A percentile compares a stretch with the other conserved stretches of the same genome.
phyloP scores from a whole-genome alignment of 2,888 invertebrate genomes.

The Aphelenchoides bicaudatus region DNA sequence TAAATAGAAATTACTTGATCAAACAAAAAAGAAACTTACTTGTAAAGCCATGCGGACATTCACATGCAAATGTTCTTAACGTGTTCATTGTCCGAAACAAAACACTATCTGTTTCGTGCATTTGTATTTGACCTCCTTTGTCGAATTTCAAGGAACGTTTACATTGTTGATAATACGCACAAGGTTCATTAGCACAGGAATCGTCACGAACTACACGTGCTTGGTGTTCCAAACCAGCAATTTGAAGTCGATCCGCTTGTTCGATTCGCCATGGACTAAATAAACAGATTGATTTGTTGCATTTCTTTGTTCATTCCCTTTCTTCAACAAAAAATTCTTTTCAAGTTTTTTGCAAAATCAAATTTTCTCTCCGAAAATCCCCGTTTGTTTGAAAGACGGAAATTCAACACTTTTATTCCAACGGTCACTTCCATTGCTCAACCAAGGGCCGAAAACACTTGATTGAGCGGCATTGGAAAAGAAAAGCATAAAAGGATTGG shows the following conservation, averaged over 20 bases:
- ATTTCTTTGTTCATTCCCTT: neutral
- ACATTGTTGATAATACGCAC: conserved; percentile 55
- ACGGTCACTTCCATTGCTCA: too few relatives aligned
- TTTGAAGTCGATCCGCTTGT: conserved; percentile 38
- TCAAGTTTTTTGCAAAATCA: too few relatives aligned
- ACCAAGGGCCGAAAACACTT: too few relatives aligned
- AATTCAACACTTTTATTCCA: too few relatives aligned
- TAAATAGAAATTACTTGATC: neutral
- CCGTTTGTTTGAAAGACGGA: neutral
- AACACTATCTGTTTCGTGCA: conserved; percentile 54
- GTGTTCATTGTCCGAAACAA: conserved; percentile 49
- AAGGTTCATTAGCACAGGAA: conserved; percentile 53
- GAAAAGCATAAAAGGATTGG: too few relatives aligned
- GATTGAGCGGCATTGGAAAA: too few relatives aligned
- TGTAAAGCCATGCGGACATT: conserved; percentile 57
- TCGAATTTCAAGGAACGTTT: conserved; percentile 51
- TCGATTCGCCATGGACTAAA: conserved; percentile 47
- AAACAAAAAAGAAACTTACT: conserved; percentile 38
- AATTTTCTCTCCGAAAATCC: neutral
- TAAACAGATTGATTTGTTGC: conserved; percentile 18
- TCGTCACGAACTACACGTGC: conserved; percentile 44
- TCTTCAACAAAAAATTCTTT: too few relatives aligned
- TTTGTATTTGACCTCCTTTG: conserved; percentile 31
- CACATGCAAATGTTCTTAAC: conserved; percentile 52
- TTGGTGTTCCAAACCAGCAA: conserved; percentile 37